Base-by-base conservation (phyloP, 1,140 invertebrate species). In the Acromyrmex heyeri region DNA sequence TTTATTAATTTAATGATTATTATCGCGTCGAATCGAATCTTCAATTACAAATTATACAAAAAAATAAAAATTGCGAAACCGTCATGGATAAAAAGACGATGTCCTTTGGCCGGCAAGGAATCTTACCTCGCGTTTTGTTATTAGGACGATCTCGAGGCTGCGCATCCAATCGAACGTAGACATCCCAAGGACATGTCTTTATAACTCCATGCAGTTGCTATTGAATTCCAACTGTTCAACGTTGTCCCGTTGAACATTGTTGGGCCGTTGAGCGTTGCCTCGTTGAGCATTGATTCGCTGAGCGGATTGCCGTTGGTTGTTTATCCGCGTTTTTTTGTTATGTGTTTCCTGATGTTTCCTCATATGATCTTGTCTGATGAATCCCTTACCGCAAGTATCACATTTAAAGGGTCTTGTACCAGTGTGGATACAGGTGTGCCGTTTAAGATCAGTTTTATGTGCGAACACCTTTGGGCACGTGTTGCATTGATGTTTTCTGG, bases 311-410 rank as follows among this genome's bases (percentile, higher is more conserved):
- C 64, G 65, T 64, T 55, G 27, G 1, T 24, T 14, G 5, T 27
- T 89, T 86, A 87, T 57, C 82, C 82, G 91, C 48, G 82, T 57
- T 82, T 96, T 96, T 73, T 96, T 96, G 65, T 95, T 96, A 94
- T 99, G 99, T 30, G 98, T 99, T 77, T 98, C 97, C 76, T 96
- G 96, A 95, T 99, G 99, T 94, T 99, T 99, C 81, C 98, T 96
- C 97, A 99, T 98, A 94, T 99, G 99, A 94, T 99, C 99, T 94
- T 99, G 98, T 72, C 99, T 96, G 88, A 98, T 99, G 94, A 99
- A 99, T 30, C 98, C 97, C 95, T 99, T 99, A 64, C 96, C 96
- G 93, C 98, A 99, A 53, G 96, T 96, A 77, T 96, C 96, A 95
- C 98, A 99, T 65, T 96, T 95, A 93, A 97, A 98, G 16, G 98